Evolutionary conservation across 1,140 invertebrate species (phyloP), one percentile per base, ranked within the genome.

Genomic region (Chironomus tepperi): DNA sequence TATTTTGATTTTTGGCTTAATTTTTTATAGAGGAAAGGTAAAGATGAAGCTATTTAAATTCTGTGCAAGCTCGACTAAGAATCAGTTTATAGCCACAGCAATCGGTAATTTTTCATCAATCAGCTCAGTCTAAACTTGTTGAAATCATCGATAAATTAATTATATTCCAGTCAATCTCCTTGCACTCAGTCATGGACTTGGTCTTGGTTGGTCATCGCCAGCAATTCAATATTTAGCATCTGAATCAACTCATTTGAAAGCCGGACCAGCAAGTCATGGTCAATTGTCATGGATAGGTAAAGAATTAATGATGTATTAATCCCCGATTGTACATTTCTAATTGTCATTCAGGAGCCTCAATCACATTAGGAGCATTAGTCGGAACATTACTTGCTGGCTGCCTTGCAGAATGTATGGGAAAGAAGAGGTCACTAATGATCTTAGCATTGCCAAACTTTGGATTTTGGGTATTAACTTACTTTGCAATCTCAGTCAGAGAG

Each of bases 161-260:
- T 18, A 21, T 70, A 24, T 79, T 78, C 19, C 76, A 80, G 79
- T 78, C 2, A 79, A 79, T 12, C 75, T 80, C 21, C 78, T 79
- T 43, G 79, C 79, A 9, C 79, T 80, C 73, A 78, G 78, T 12
- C 79, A 79, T 65, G 79, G 79, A 3, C 79, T 78, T 16, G 78
- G 78, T 73, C 78, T 80, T 9, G 79, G 79, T 16, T 80, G 79
- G 79, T 70, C 79, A 15, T 80, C 79, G 0, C 79, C 79, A 1
- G 78, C 78, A 77, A 75, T 77, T 0, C 77, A 76, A 6, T 74
- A 79, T 15, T 76, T 80, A 10, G 78, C 77, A 72, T 77, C 78
- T 0, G 34, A 64, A 0, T 65, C 74, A 0, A 76, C 77, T 0
- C 79, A 78, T 64, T 42, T 77, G n/a, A 67, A 70, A 70, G 19